These are phyloP conservation scores for Melieria omissa DNA, from an alignment of 2,888 invertebrate species.

Conservation along the genomic window DNA sequence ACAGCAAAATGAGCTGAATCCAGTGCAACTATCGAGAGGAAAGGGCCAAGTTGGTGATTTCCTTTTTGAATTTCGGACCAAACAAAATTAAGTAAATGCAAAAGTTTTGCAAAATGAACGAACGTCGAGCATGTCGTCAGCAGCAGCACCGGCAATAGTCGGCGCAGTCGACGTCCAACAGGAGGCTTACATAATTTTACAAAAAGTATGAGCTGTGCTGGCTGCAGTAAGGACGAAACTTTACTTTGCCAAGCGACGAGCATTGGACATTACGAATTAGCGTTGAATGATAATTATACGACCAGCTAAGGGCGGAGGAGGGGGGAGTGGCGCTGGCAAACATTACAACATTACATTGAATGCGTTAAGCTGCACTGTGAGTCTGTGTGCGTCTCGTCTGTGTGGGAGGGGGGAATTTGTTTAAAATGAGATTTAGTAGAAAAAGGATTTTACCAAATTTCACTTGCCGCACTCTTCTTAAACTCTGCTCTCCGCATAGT, in stretches of 20 bases:
- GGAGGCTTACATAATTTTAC: slow-evolving; percentile 41
- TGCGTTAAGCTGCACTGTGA: not conserved
- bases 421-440: slow-evolving; percentile 37
- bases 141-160: not conserved
- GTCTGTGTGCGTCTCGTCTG: not conserved
- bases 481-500: not conserved
- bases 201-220: not conserved
- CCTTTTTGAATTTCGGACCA: slow-evolving; percentile 20
- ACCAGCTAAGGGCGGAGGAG: slow-evolving; percentile 25
- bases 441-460: slow-evolving; percentile 34
- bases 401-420: slow-evolving; percentile 23
- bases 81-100: slow-evolving; percentile 45
- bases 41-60: not conserved
- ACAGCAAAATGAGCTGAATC: slow-evolving; percentile 6
- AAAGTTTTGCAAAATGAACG: slow-evolving; percentile 43
- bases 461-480: not conserved
- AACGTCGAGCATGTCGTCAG: not conserved
- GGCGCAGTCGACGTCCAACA: slow-evolving; percentile 20
- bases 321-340: not conserved
- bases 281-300: slow-evolving; percentile 48
- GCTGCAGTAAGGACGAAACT: slow-evolving; percentile 34
- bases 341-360: slow-evolving; percentile 20
- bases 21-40: not conserved
- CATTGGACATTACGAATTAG: slow-evolving; percentile 47
- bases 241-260: slow-evolving; percentile 31